Evolutionary conservation across 2,113 vertebrate genomes (phyloP).

Genomic region (Cyprinus carpio): DNA sequence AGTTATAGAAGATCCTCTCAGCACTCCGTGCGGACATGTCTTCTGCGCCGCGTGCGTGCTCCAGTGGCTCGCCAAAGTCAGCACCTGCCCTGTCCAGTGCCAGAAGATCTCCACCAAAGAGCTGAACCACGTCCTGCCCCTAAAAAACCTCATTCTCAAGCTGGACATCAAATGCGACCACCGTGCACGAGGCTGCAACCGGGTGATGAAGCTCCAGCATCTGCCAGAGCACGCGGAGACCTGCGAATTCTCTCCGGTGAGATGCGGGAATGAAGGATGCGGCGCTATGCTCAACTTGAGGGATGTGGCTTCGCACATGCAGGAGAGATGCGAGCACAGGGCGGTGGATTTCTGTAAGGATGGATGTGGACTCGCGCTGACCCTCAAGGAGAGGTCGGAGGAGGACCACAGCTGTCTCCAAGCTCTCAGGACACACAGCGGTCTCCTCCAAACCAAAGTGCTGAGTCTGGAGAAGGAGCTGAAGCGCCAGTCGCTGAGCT

Average conservation of each 20-base stretch:
- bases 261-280: conserved; percentile 24
- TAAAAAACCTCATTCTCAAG: conserved; percentile 64
- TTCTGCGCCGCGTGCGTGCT: conserved; percentile 72
- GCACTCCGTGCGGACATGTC: conserved; percentile 72
- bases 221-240: conserved; percentile 62
- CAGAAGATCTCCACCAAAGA: conserved; percentile 61
- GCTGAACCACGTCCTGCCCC: conserved; percentile 64
- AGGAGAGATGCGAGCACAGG: conserved; percentile 48
- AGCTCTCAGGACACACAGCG: conserved; percentile 39
- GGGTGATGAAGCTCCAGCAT: conserved; percentile 55
- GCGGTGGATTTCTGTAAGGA: conserved; percentile 42
- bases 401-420: conserved; percentile 52
- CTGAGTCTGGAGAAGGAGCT: conserved; percentile 52
- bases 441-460: conserved; percentile 40
- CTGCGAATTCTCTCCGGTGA: conserved; percentile 60
- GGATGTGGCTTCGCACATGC: conserved; percentile 46
- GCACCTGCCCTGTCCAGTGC: conserved; percentile 69
- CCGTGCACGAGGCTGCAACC: conserved; percentile 58
- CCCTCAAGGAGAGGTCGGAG: conserved; percentile 42
- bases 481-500: conserved; percentile 52
- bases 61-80: conserved; percentile 67
- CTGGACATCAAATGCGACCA: conserved; percentile 65
- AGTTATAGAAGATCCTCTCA: conserved; percentile 70
- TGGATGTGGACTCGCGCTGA: conserved; percentile 52
- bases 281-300: background rate